Evolutionary conservation across 2,113 vertebrate species (phyloP).

Genomic region (Notechis scutatus): DNA sequence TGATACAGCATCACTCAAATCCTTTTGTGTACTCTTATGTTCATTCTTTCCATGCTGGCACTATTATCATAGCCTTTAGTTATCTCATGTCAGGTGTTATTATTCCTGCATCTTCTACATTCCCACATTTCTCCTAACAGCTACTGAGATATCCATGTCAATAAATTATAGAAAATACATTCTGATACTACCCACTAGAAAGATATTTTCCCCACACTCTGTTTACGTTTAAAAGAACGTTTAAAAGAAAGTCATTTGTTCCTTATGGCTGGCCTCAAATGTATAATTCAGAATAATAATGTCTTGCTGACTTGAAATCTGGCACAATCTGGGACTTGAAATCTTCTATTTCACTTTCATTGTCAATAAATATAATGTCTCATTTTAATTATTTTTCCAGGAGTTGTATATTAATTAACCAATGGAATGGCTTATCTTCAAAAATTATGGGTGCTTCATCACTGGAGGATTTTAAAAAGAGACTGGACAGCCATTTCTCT

Average conservation of each 20-base stretch:
- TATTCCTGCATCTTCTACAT: background rate
- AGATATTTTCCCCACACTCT: background rate
- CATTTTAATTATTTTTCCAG: background rate
- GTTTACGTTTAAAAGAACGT: background rate
- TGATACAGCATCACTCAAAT: background rate
- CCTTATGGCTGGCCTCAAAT: background rate
- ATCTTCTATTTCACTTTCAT: background rate
- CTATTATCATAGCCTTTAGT: background rate
- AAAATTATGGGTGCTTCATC: background rate
- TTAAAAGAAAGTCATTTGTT: background rate
- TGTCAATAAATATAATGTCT: background rate
- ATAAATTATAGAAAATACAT: background rate
- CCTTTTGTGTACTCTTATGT: background rate
- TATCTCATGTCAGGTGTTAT: background rate
- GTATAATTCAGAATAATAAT: background rate
- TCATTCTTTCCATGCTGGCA: background rate
- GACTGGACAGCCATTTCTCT: background rate
- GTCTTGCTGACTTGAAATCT: background rate
- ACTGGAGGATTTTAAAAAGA: background rate
- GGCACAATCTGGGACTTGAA: background rate
- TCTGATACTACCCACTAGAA: background rate
- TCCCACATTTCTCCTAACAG: background rate
- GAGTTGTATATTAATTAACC: background rate
- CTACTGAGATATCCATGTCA: background rate
- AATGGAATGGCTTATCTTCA: background rate